Conservation (phyloP, 2,113 vertebrate genomes). For the Chinchilla lanigera region DNA sequence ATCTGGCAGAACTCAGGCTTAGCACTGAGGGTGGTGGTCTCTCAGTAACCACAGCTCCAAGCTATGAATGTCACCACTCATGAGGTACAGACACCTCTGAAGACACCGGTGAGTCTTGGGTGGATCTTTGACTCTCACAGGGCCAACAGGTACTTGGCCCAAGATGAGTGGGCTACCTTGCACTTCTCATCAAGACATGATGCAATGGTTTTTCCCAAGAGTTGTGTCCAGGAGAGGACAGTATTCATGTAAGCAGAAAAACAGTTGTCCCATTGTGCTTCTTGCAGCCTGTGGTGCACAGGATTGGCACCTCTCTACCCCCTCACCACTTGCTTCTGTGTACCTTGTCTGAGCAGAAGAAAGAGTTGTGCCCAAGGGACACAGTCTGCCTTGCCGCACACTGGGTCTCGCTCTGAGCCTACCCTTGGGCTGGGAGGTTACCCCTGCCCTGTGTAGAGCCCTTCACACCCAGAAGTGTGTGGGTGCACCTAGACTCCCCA, state of each 20-base stretch:
- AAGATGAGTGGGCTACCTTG: accelerated
- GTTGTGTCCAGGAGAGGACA: neutral
- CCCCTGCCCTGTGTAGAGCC: neutral
- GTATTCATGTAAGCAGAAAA: neutral
- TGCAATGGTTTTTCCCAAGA: neutral
- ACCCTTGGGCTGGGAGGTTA: neutral
- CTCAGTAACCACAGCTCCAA: neutral
- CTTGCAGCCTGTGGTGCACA: neutral
- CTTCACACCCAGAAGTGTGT: neutral
- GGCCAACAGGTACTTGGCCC: neutral
- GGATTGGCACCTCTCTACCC: neutral
- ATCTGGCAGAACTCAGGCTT: neutral
- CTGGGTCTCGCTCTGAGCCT: neutral
- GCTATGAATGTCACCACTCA: neutral
- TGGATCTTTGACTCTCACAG: neutral
- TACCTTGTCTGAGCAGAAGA: neutral
- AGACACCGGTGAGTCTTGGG: neutral
- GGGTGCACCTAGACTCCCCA: too few species aligned
- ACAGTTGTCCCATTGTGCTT: accelerated
- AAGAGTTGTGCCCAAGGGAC: neutral
- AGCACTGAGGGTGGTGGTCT: accelerated
- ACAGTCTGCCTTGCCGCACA: neutral
- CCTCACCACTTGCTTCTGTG: neutral
- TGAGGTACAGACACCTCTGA: neutral
- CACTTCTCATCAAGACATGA: neutral